Conservation (phyloP, 2,888 invertebrate species). For the Lithophane leautieri region DNA sequence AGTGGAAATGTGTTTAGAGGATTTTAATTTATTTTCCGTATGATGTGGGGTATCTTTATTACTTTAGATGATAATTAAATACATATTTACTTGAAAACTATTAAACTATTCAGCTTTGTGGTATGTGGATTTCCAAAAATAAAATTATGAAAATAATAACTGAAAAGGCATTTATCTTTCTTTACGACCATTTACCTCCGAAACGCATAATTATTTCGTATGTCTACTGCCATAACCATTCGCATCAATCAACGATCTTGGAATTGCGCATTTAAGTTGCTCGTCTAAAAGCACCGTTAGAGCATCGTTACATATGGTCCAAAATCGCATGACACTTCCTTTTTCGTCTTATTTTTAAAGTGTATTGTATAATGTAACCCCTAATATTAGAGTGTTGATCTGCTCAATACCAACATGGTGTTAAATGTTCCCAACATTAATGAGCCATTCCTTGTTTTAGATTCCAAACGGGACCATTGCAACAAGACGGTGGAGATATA, state of each 20-base stretch:
- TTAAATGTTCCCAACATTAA: conserved; percentile 14
- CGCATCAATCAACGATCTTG: too few species aligned
- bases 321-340: not conserved
- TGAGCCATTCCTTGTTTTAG: conserved; percentile 77
- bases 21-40: conserved; percentile 31
- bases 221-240: too few species aligned
- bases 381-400: not conserved
- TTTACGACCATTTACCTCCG: too few species aligned
- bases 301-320: not conserved
- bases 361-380: not conserved
- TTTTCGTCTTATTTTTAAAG: not conserved
- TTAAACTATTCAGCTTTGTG: not conserved
- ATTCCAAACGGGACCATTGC: conserved; percentile 95
- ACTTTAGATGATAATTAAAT: not conserved
- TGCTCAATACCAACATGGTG: not conserved
- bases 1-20: conserved; percentile 12
- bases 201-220: too few species aligned
- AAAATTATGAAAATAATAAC: not conserved
- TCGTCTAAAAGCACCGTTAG: too few species aligned
- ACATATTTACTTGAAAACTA: not conserved
- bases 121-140: not conserved
- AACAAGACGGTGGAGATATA: conserved; percentile 98
- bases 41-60: not conserved
- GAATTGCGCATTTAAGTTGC: too few species aligned
- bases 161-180: too few species aligned